Evolutionary conservation across 1,140 invertebrate genomes (phyloP).

Genomic region (Schlechtendalia chinensis): DNA sequence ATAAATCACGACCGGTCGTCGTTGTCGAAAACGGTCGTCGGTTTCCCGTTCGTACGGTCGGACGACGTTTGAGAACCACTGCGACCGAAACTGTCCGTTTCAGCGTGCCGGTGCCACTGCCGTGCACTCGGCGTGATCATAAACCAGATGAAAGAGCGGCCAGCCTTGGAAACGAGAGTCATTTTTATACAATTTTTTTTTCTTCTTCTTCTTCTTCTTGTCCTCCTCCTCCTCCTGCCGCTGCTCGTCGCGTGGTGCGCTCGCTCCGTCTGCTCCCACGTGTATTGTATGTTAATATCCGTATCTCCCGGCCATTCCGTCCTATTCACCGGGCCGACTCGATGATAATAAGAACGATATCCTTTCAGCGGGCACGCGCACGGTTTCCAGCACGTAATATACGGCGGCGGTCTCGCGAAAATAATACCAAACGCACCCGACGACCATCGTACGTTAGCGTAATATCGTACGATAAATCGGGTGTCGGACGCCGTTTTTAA

Average conservation of each 20-base stretch:
- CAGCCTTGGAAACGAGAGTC: conserved; percentile 18
- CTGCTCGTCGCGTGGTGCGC: too few relatives aligned
- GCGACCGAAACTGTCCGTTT: conserved; percentile 23
- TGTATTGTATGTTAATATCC: conserved; percentile 43
- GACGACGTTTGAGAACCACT: conserved; percentile 11
- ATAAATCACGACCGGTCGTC: too few relatives aligned
- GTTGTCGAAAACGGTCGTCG: too few relatives aligned
- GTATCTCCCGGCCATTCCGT: conserved; percentile 21
- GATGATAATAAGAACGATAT: conserved; percentile 8
- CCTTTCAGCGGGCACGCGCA: not conserved
- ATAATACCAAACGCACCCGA: too few relatives aligned
- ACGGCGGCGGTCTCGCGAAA: too few relatives aligned
- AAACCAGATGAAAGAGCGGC: conserved; percentile 24
- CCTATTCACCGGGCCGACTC: not conserved
- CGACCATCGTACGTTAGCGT: too few relatives aligned
- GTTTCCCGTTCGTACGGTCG: too few relatives aligned
- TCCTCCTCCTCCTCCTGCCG: not conserved
- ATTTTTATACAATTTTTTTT: conserved; percentile 6
- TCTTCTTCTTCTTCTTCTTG: not conserved
- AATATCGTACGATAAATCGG: too few relatives aligned
- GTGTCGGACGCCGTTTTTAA: too few relatives aligned
- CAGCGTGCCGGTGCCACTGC: too few relatives aligned
- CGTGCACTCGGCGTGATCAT: not conserved
- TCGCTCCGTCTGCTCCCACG: not conserved
- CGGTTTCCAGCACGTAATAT: too few relatives aligned